phyloP scores from a whole-genome alignment of 2,113 vertebrate genomes.

The Pavo muticus region DNA sequence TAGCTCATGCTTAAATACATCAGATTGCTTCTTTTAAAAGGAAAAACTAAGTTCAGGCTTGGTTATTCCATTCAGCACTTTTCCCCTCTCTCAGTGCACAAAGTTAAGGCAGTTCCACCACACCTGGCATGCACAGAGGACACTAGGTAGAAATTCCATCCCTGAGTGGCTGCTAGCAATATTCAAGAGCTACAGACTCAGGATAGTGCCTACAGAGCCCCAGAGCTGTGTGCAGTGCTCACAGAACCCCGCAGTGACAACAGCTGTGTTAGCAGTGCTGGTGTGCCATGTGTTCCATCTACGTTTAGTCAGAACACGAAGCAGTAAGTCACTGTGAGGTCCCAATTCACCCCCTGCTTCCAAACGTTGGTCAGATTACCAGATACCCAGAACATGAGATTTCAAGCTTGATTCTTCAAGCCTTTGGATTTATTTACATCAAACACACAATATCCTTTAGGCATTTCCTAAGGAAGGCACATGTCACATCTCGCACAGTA shows the following conservation, averaged over 20 bases:
- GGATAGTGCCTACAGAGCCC: background rate
- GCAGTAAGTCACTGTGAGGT: background rate
- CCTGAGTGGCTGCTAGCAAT: background rate
- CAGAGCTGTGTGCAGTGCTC: background rate
- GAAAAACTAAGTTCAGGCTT: background rate
- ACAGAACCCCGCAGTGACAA: background rate
- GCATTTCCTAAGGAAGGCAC: background rate
- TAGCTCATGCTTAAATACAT: background rate
- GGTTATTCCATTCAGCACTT: background rate
- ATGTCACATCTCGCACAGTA: background rate
- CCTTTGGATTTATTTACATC: background rate
- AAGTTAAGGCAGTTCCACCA: background rate
- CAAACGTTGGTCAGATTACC: background rate
- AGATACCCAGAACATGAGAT: background rate
- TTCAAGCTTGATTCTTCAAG: background rate
- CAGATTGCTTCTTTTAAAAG: background rate
- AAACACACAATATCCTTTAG: background rate
- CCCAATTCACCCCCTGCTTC: background rate
- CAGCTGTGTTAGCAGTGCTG: background rate
- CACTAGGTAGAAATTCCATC: background rate
- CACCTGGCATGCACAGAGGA: background rate
- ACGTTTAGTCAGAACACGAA: accelerated
- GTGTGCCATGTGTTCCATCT: background rate
- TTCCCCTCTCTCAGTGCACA: background rate
- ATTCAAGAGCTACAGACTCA: background rate